phyloP scores from a whole-genome alignment of 2,888 invertebrate species.

The Spicauda simplicius region DNA sequence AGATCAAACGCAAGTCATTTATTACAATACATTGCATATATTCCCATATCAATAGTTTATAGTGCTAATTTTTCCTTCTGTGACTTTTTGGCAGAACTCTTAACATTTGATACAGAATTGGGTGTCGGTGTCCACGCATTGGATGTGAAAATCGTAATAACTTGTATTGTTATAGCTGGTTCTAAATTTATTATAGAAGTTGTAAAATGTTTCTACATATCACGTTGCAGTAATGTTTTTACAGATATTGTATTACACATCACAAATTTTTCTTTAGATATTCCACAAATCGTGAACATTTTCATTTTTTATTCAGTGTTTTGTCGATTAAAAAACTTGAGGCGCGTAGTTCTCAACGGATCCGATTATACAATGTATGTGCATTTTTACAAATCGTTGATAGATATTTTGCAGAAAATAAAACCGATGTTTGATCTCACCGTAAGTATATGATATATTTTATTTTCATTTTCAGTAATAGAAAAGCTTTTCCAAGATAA shows the following conservation, averaged over 20 bases:
- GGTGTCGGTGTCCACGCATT: background rate
- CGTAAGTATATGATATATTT: slow-evolving; percentile 15
- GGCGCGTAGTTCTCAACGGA: background rate
- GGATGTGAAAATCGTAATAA: background rate
- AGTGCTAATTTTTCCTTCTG: too few relatives aligned
- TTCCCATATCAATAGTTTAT: too few relatives aligned
- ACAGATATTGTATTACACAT: background rate
- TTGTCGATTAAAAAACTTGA: slow-evolving; percentile 14
- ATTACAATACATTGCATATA: too few relatives aligned
- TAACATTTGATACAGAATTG: background rate
- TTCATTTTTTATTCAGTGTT: slow-evolving; percentile 12
- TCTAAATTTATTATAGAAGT: too few relatives aligned
- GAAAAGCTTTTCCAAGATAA: too few relatives aligned
- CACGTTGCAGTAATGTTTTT: too few relatives aligned
- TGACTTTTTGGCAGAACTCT: background rate
- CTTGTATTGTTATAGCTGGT: too few relatives aligned
- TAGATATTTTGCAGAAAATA: slow-evolving; percentile 11
- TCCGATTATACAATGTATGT: slow-evolving; percentile 4
- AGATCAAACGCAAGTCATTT: background rate
- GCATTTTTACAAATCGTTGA: background rate
- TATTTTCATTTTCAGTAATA: too few relatives aligned
- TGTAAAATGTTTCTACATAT: too few relatives aligned
- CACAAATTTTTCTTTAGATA: background rate
- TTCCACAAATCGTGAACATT: slow-evolving; percentile 17
- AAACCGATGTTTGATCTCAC: background rate